Base-by-base conservation (phyloP, 2,888 invertebrate species). In the Morpho deidamia region DNA sequence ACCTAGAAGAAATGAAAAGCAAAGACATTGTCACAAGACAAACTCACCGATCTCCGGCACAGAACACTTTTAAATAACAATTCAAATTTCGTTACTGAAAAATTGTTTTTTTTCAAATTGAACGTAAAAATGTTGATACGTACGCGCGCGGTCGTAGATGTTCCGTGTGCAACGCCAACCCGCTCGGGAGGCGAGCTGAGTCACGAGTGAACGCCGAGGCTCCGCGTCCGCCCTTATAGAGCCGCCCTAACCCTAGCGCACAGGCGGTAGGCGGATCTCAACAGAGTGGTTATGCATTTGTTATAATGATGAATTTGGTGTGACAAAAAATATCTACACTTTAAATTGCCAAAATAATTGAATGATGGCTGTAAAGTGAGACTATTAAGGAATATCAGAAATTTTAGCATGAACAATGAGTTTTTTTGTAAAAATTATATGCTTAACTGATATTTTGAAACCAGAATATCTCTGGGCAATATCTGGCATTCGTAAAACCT, bases 101-200 rank as follows among this genome's bases (percentile, higher is more conserved):
- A 50, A 38, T 39, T 9, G 10, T 11, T 11, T 11, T n/a, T 39
- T 39, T 39, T 11, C 4, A 39, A n/a, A 23, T 49, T 11, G 34
- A 35, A 49, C 49, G 11, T 42, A 56, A 44, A 49, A 51, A 40
- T 66, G 12, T 11, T 40, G 23, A 81, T 85, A 87, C 85, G 70
- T 86, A 86, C 85, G 82, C 84, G 80, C 83, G 85, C 83, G 83
- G 76, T 83, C 66, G 72, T 70, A 55, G 64, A 65, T 68, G 70
- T 67, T 65, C 64, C 70, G 64, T 60, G 59, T 64, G 64, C 62
- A 64, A 65, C 69, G 80, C 76, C 72, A 74, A 67, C 83, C 84
- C 85, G 81, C 60, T 72, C 78, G 81, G 83, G 82, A 69, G 81
- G 83, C 84, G 75, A 69, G 64, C 67, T 64, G 63, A 57, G 68